These are phyloP conservation scores for Bombylius discolor DNA, from an alignment of 2,888 invertebrate species.

Conservation along the genomic window DNA sequence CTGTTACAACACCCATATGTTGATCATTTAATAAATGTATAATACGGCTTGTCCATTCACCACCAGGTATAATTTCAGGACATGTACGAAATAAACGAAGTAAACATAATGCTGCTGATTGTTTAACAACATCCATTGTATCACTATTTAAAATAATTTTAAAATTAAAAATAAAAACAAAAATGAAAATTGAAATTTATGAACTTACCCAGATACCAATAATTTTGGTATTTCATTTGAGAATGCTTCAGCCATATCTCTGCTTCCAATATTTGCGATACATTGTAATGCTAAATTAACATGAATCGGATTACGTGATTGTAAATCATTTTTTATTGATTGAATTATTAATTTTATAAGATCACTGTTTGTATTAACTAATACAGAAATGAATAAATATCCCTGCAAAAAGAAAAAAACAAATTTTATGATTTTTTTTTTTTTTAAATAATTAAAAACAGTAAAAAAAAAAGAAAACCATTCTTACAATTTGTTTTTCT, in stretches of 20 bases:
- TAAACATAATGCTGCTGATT: slow-evolving; percentile 95
- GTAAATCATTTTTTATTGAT: slow-evolving; percentile 96
- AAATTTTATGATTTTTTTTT: neutral
- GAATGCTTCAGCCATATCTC: slow-evolving; percentile 99
- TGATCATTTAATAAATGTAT: slow-evolving; percentile 98
- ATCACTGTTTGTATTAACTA: slow-evolving; percentile 98
- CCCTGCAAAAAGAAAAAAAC: slow-evolving; percentile 52
- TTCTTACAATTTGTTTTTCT: slow-evolving; percentile 94
- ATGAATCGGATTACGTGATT: slow-evolving; percentile 92
- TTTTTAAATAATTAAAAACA: neutral
- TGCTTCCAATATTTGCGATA: slow-evolving; percentile 98
- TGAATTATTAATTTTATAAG: slow-evolving; percentile 98
- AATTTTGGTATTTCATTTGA: slow-evolving; percentile 96
- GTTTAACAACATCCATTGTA: slow-evolving; percentile 98
- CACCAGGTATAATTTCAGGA: slow-evolving; percentile 91
- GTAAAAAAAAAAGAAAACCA: neutral
- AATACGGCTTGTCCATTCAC: slow-evolving; percentile 98
- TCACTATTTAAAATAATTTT: slow-evolving; percentile 47
- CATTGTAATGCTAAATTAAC: slow-evolving; percentile 98
- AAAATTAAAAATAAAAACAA: neutral
- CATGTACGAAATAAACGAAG: slow-evolving; percentile 86
- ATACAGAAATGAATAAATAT: slow-evolving; percentile 97
- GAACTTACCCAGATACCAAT: slow-evolving; percentile 77
- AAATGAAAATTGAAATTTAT: neutral
- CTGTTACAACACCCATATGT: slow-evolving; percentile 98